phyloP scores from a whole-genome alignment of 1,140 invertebrate species.

The Octopus bimaculoides region DNA sequence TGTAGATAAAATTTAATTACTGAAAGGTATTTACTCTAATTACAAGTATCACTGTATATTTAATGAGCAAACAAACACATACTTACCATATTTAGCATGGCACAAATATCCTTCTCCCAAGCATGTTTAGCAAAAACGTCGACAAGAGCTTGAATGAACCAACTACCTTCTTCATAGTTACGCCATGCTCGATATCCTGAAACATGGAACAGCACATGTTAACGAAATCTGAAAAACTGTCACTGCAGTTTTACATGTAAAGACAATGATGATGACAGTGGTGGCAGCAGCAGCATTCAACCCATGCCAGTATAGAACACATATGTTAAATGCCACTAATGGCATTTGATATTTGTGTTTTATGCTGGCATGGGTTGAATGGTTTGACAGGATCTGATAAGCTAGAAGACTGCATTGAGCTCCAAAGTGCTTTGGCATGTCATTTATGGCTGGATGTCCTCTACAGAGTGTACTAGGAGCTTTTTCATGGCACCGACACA shows the following conservation, averaged over 20 bases:
- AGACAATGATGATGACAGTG: neutral
- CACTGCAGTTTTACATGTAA: neutral
- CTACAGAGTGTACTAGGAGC: too few relatives aligned
- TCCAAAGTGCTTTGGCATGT: too few relatives aligned
- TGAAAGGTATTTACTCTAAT: too few relatives aligned
- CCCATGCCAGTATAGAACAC: neutral
- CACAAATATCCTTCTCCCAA: constrained; percentile 46
- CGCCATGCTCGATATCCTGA: constrained; percentile 51
- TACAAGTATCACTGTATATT: too few relatives aligned
- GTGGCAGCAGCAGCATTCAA: neutral
- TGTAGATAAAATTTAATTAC: too few relatives aligned
- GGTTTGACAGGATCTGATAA: neutral
- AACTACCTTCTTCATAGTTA: constrained; percentile 46
- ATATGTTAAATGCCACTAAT: neutral
- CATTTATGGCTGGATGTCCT: too few relatives aligned
- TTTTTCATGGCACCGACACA: too few relatives aligned
- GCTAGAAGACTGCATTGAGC: too few relatives aligned
- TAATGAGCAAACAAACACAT: neutral
- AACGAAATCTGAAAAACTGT: constrained; percentile 2
- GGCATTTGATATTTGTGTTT: neutral
- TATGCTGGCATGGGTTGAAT: neutral
- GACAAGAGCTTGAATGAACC: constrained; percentile 52
- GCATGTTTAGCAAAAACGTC: constrained; percentile 48
- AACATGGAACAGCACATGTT: constrained; percentile 7
- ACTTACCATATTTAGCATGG: constrained; percentile 49